A percentile compares a stretch with the other conserved stretches of the same genome.
Conservation (phyloP, 1,140 invertebrate species). For the Artemia franciscana region DNA sequence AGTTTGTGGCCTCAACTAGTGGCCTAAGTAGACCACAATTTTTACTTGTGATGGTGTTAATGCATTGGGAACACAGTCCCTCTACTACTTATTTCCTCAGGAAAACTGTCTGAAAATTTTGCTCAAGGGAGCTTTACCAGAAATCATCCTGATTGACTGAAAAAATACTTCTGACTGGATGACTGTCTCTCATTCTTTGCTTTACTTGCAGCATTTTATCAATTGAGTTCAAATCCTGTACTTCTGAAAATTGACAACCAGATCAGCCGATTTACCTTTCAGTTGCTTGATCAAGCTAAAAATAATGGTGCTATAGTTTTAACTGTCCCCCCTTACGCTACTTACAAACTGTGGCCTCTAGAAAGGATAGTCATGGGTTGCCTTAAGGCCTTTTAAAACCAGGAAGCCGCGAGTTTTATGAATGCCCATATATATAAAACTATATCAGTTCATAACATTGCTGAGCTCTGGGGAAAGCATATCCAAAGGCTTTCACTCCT, state of each 20-base stretch:
- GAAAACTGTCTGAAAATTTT: no score
- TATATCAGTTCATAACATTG: slow-evolving; percentile 25
- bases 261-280: slow-evolving; percentile 16
- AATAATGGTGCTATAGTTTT: slow-evolving; percentile 18
- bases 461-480: slow-evolving; percentile 19
- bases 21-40: no score
- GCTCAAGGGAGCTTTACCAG: no score
- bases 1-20: no score
- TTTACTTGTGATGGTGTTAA: no score
- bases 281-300: slow-evolving; percentile 16
- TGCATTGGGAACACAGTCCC: no score
- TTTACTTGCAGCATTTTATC: no score
- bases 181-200: no score
- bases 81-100: no score
- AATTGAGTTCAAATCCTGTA: no score
- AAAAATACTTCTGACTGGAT: no score
- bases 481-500: slow-evolving; percentile 19
- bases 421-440: slow-evolving; percentile 22
- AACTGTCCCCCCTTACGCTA: slow-evolving; percentile 13
- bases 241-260: slow-evolving; percentile 23
- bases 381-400: slow-evolving; percentile 25
- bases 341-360: slow-evolving; percentile 21
- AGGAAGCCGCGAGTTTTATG: slow-evolving; percentile 27
- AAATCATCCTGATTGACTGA: no score
- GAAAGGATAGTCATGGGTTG: slow-evolving; percentile 20